These are phyloP conservation scores for Diplodus puntazzo DNA, from an alignment of 2,797 vertebrate species.

Conservation along the genomic window DNA sequence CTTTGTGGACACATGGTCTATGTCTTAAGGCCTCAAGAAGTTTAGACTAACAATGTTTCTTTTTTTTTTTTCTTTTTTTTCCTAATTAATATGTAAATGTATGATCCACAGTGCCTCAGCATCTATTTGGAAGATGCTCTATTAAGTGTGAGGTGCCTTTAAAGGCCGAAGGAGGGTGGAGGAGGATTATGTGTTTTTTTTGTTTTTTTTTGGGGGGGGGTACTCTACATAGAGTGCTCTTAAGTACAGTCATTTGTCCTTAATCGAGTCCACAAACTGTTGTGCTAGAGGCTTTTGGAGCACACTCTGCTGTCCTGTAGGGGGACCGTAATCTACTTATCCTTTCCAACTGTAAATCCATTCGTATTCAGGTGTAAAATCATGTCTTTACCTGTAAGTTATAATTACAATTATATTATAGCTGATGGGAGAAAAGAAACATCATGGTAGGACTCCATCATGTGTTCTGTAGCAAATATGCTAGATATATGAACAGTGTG, in stretches of 20 bases:
- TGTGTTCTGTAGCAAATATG: neutral
- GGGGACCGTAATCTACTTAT: neutral
- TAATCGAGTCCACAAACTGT: neutral
- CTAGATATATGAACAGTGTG: no score
- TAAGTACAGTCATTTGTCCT: neutral
- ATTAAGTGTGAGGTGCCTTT: neutral
- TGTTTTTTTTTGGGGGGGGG: neutral
- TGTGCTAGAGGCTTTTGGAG: conserved; percentile 1
- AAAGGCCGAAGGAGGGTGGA: neutral
- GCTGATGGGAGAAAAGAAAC: neutral
- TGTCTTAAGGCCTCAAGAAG: conserved; percentile 19
- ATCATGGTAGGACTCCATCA: neutral
- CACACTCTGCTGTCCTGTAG: neutral
- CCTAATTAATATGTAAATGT: conserved; percentile 15
- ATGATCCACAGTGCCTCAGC: neutral
- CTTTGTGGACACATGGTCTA: conserved; percentile 16
- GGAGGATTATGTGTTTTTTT: neutral
- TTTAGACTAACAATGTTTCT: no score
- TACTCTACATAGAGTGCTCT: neutral
- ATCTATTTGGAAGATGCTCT: neutral
- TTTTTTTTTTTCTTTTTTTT: no score
- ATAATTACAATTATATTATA: neutral
- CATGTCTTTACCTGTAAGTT: neutral
- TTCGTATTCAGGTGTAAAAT: no score
- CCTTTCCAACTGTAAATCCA: neutral